Conservation (phyloP, 2,888 invertebrate species). For the Eurois occulta region DNA sequence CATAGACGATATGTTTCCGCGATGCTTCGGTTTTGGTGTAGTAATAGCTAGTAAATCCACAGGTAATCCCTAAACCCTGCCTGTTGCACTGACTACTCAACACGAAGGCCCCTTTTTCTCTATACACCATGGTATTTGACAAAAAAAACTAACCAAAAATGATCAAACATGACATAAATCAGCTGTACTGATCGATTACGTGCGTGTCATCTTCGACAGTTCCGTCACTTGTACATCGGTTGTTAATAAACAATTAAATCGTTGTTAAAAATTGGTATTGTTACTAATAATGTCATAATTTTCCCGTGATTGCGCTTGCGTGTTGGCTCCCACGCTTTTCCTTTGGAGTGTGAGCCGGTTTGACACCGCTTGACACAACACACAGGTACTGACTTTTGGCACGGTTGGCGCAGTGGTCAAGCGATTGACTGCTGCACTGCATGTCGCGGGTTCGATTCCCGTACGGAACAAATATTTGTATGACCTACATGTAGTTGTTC, state of each 20-base stretch:
- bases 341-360: slow-evolving; percentile 10
- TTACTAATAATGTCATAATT: slow-evolving; percentile 42
- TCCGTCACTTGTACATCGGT: slow-evolving; percentile 41
- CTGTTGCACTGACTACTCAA: neutral
- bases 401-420: too few species aligned
- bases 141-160: slow-evolving; percentile 1
- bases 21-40: neutral
- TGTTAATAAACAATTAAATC: slow-evolving; percentile 50
- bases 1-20: neutral
- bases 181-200: neutral
- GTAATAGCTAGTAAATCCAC: neutral
- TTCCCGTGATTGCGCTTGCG: slow-evolving; percentile 25
- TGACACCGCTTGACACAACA: neutral
- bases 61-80: neutral
- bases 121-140: neutral
- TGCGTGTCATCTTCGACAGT: slow-evolving; percentile 24
- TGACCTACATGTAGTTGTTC: too few species aligned
- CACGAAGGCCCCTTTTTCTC: too few species aligned
- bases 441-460: too few species aligned
- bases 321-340: slow-evolving; percentile 56
- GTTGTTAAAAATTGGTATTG: slow-evolving; percentile 39
- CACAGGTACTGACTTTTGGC: too few species aligned
- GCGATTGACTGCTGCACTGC: too few species aligned
- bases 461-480: too few species aligned
- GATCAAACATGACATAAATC: slow-evolving; percentile 29